Percentiles rank a stretch among this genome's conserved stretches.
These are phyloP conservation scores for Pterobdella sp. DNA, from an alignment of 2,888 invertebrate species.

Conservation along the genomic window DNA sequence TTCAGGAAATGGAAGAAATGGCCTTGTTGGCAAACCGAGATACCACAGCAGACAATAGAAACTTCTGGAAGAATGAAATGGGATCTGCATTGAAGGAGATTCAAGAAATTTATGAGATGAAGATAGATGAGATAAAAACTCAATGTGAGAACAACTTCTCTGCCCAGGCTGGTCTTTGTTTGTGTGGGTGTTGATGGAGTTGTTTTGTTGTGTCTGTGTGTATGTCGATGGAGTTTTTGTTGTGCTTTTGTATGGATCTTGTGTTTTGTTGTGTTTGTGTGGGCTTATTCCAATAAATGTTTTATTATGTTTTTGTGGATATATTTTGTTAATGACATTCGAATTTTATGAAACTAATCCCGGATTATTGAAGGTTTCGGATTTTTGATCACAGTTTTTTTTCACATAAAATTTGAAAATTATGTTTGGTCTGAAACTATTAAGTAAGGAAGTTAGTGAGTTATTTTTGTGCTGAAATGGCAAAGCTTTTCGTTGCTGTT, in stretches of 20 bases:
- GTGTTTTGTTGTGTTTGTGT: background rate
- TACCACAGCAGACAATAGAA: conserved; percentile 55
- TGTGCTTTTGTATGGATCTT: background rate
- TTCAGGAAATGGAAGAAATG: conserved; percentile 53
- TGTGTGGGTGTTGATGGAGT: background rate
- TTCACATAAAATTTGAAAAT: too few relatives aligned
- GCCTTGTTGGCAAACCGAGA: conserved; percentile 53
- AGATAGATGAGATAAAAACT: conserved; percentile 50
- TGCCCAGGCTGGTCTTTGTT: conserved; percentile 49
- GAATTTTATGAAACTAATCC: too few relatives aligned
- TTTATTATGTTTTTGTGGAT: too few relatives aligned
- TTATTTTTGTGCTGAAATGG: too few relatives aligned
- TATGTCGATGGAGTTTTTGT: background rate
- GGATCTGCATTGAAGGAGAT: conserved; percentile 54
- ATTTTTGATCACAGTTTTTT: too few relatives aligned
- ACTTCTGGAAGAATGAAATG: conserved; percentile 56
- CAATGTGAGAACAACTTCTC: conserved; percentile 55
- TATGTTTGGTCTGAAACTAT: too few relatives aligned
- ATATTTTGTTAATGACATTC: too few relatives aligned
- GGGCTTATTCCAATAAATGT: too few relatives aligned
- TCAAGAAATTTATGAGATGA: conserved; percentile 54
- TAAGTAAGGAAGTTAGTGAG: too few relatives aligned
- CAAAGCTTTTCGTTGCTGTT: too few relatives aligned
- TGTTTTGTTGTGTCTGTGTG: background rate
- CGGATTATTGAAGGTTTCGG: too few relatives aligned